These are phyloP conservation scores for Phlogophora meticulosa DNA, from an alignment of 2,888 invertebrate genomes.

Conservation along the genomic window DNA sequence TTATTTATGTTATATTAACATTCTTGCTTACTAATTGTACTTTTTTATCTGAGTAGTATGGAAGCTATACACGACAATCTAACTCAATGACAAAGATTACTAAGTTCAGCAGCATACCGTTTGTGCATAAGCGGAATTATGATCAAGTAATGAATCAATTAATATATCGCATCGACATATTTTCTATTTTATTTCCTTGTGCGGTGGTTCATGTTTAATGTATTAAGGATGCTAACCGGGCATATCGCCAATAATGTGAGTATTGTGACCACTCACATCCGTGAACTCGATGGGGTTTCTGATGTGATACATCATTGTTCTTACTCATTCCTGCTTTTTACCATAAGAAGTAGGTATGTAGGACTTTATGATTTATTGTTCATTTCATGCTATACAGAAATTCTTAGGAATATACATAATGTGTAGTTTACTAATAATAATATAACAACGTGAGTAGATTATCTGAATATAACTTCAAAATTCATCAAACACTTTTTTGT, in stretches of 20 bases:
- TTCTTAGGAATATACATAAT: too few relatives aligned
- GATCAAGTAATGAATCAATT: slow-evolving; percentile 49
- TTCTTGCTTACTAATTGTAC: neutral
- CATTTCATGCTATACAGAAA: neutral
- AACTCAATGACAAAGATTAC: slow-evolving; percentile 8
- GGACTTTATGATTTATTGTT: slow-evolving; percentile 9
- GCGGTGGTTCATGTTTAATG: slow-evolving; percentile 60
- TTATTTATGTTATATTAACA: too few relatives aligned
- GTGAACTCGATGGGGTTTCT: slow-evolving; percentile 58
- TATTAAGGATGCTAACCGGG: slow-evolving; percentile 60
- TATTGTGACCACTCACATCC: slow-evolving; percentile 55
- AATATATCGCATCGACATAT: slow-evolving; percentile 55
- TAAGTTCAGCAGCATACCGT: slow-evolving; percentile 5
- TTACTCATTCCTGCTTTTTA: slow-evolving; percentile 41
- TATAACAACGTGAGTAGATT: too few relatives aligned
- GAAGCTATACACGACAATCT: neutral
- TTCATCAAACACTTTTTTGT: too few relatives aligned
- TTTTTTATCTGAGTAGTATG: neutral
- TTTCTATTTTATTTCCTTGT: slow-evolving; percentile 66
- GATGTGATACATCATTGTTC: slow-evolving; percentile 54
- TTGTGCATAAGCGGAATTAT: slow-evolving; percentile 26
- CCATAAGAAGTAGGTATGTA: slow-evolving; percentile 18
- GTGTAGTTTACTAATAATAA: too few relatives aligned
- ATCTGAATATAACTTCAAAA: too few relatives aligned
- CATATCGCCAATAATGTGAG: slow-evolving; percentile 61